These are phyloP conservation scores for Strix occidentalis DNA, from an alignment of 2,797 vertebrate genomes.

Conservation along the genomic window DNA sequence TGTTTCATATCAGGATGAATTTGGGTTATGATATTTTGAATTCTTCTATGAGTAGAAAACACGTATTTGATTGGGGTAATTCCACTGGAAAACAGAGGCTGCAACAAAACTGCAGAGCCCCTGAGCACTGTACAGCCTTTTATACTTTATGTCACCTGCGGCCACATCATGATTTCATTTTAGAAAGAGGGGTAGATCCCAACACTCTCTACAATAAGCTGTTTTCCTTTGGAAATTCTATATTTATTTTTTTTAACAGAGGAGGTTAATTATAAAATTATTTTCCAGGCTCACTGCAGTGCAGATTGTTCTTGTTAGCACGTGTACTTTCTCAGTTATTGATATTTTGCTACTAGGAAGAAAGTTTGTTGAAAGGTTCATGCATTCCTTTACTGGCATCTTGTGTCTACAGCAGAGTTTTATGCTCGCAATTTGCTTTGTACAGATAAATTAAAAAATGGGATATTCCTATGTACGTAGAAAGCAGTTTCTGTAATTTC, in stretches of 20 bases:
- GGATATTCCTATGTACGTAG: neutral
- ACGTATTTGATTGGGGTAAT: neutral
- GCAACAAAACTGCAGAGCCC: neutral
- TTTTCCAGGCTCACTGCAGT: neutral
- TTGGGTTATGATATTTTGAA: neutral
- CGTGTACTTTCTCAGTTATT: neutral
- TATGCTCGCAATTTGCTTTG: neutral
- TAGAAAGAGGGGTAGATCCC: neutral
- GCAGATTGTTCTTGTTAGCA: neutral
- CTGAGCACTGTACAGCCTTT: neutral
- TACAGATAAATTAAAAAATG: neutral
- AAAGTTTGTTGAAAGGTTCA: neutral
- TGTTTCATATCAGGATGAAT: neutral
- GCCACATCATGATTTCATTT: fast-evolving
- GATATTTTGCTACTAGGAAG: neutral
- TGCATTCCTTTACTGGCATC: neutral
- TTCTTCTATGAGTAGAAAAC: neutral
- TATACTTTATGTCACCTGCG: neutral
- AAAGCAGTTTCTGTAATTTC: neutral
- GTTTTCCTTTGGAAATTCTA: neutral
- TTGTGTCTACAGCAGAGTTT: neutral
- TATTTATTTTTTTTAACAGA: neutral
- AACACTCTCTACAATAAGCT: neutral
- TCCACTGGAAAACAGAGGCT: neutral
- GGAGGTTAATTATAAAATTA: neutral